Base-by-base conservation (phyloP, 2,888 invertebrate genomes). In the Limnephilus rhombicus region DNA sequence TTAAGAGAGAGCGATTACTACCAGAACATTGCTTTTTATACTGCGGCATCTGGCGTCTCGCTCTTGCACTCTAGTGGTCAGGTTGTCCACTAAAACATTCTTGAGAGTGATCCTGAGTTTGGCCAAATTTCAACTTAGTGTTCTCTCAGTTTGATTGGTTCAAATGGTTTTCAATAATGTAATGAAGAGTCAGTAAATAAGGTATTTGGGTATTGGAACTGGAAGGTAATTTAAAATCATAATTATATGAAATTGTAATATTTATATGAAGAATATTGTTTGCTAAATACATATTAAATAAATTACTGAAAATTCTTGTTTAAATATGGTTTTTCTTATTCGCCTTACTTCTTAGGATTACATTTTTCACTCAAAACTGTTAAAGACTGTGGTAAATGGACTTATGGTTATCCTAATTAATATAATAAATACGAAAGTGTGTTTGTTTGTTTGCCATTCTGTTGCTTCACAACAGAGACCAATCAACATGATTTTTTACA, bases 161-260 rank as follows among this genome's bases (percentile, higher is more conserved):
- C 4, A 68, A 68, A 68, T 68, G 68, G 24, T 68, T 68, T 68
- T 68, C 68, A 24, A n/a, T 68, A 11, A 68, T 68, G 24, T 24
- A 68, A 68, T 24, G 68, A n/a, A 68, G 24, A 68, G 68, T 68
- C n/a, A 24, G n/a, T 68, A 24, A 68, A n/a, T 68, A 68, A 31
- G 88, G 68, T 91, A 93, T 93, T 93, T 94, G 94, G 93, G 89
- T 94, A 94, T 94, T 94, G 93, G 93, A 94, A 93, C 93, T 94
- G 91, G 92, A 88, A 68, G 18, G 88, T 88, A 91, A 89, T 91
- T 88, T 91, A 89, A 92, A 87, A 93, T 87, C 91, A 90, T 94
- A 94, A 94, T 94, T 90, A 91, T 89, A 89, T 83, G 80, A 91
- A 90, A 91, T 89, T 91, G 80, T 85, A 80, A 68, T 31, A 88